Evolutionary conservation across 2,113 vertebrate genomes (phyloP).

Genomic region (Amphilophus citrinellus): DNA sequence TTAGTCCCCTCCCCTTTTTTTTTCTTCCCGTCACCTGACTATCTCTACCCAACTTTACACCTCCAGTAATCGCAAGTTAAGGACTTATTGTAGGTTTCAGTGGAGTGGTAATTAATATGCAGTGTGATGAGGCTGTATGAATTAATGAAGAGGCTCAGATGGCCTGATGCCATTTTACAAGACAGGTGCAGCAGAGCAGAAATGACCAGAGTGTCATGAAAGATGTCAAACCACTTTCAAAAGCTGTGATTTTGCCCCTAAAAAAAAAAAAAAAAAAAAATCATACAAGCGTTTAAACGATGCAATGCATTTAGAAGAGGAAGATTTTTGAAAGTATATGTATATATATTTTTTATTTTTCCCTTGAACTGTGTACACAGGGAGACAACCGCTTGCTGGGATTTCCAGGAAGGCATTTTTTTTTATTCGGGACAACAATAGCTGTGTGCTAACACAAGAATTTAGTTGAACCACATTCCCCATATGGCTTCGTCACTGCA

Average conservation of each 20-base stretch:
- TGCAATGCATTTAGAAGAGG: neutral
- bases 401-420: slow-evolving; percentile 59
- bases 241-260: neutral
- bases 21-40: neutral
- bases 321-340: neutral
- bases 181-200: slow-evolving; percentile 63
- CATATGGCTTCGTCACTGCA: slow-evolving; percentile 47
- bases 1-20: neutral
- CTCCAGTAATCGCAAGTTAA: neutral
- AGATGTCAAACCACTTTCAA: slow-evolving; percentile 41
- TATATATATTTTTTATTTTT: neutral
- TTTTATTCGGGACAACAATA: slow-evolving; percentile 55
- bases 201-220: slow-evolving; percentile 44
- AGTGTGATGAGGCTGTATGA: slow-evolving; percentile 39
- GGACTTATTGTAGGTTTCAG: neutral
- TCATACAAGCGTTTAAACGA: neutral
- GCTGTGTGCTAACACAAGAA: slow-evolving; percentile 56
- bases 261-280: slow-evolving; percentile 38
- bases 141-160: slow-evolving; percentile 43
- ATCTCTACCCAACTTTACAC: neutral
- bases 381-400: slow-evolving; percentile 28
- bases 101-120: slow-evolving; percentile 49
- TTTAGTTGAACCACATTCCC: slow-evolving; percentile 59
- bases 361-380: neutral
- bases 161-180: slow-evolving; percentile 38